Percentiles rank a stretch among this genome's conserved stretches.
phyloP scores from a whole-genome alignment of 2,888 invertebrate species.

The Hydraecia micacea region DNA sequence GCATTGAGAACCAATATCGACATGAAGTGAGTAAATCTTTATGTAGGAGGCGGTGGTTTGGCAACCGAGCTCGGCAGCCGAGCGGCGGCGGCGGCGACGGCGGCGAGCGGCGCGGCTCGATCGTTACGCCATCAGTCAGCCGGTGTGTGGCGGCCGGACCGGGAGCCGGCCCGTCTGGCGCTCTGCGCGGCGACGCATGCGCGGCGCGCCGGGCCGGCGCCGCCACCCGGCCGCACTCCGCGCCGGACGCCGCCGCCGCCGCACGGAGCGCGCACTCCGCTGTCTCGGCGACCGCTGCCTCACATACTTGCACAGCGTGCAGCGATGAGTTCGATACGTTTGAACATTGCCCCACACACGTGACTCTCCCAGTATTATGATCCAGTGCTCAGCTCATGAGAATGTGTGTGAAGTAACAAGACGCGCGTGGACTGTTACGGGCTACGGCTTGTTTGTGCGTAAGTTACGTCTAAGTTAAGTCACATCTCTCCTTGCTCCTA shows the following conservation, averaged over 20 bases:
- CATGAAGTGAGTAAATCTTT: constrained; percentile 4
- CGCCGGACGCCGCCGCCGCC: constrained; percentile 45
- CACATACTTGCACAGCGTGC: background rate
- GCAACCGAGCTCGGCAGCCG: constrained; percentile 21
- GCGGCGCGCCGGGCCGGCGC: constrained; percentile 26
- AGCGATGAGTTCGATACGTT: constrained; percentile 17
- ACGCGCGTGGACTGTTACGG: background rate
- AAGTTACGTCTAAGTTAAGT: constrained; percentile 23
- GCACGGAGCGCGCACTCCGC: constrained; percentile 10
- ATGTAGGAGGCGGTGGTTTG: background rate
- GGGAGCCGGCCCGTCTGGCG: constrained; percentile 42
- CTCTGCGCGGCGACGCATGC: constrained; percentile 7
- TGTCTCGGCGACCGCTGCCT: background rate
- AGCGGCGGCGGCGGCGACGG: background rate
- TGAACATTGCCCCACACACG: background rate
- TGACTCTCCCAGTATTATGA: background rate
- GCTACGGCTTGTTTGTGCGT: constrained; percentile 27
- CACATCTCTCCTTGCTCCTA: background rate
- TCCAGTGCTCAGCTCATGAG: background rate
- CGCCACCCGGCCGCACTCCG: constrained; percentile 44
- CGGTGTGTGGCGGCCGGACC: constrained; percentile 12
- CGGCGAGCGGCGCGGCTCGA: constrained; percentile 4
- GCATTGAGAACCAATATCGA: constrained; percentile 2
- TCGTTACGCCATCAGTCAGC: constrained; percentile 34
- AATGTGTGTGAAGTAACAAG: constrained; percentile 28